Base-by-base conservation (phyloP, 2,797 vertebrate species). In the Sebastes diploproa region DNA sequence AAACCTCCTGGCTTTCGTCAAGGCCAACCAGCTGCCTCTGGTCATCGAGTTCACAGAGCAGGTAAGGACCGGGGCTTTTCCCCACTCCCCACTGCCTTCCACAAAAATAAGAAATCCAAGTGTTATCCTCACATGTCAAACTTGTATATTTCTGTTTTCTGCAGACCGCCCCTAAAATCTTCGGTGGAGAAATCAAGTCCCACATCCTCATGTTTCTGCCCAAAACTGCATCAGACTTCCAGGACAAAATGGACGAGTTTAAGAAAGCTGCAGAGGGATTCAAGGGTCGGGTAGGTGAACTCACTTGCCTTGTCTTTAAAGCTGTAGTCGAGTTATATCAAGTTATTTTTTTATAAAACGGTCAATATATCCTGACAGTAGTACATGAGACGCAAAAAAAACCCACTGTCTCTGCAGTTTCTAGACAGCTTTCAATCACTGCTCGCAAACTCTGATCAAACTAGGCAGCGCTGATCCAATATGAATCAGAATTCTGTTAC, bases 21-120 rank as follows among this genome's bases (percentile, higher is more conserved):
- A 97, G 93, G 87, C 97, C 85, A 99, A 99, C 94, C 97, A 99
- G 81, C 93, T 99, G 82, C 98, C 98, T 23, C 94, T 99, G 89
- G 98, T 99, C 92, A 99, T 99, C 0, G 98, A 99, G 94, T 99
- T 99, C 93, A 99, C 98, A 0, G 98, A 99, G 81, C 98, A 99
- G 98, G 98, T 99, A 91, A 82, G 7, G 7, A 7, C 46, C 4
- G 23, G 7, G 22, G 32, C 36, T 16, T n/a, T 38, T 30, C 22
- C 32, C n/a, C 7, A 4, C 29, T n/a, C 7, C 11, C 11, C n/a
- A 7, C 1, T 22, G 22, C 29, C 52, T 3, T 75, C 3, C 3
- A 23, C 8, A 29, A 12, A 14, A 22, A 22, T 6, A 2, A 30
- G 2, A 10, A 7, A 9, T 30, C 5, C 3, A 13, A 6, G 10